phyloP scores from a whole-genome alignment of 2,888 invertebrate genomes.

The Selenia dentaria region DNA sequence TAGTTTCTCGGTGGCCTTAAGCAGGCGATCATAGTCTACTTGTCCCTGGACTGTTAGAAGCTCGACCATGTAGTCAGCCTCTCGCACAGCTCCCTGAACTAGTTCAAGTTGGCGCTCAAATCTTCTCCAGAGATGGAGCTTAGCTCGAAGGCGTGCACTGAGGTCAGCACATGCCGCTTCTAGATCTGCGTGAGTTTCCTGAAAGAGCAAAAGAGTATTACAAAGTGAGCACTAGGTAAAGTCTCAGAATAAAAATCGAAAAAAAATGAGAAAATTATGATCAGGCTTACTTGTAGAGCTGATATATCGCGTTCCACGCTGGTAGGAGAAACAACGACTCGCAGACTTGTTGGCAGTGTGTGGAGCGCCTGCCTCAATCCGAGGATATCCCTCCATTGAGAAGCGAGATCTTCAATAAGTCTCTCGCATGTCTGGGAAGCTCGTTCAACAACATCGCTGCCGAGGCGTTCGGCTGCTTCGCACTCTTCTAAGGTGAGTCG shows the following conservation, averaged over 20 bases:
- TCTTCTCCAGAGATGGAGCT: constrained; percentile 89
- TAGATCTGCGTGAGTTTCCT: constrained; percentile 90
- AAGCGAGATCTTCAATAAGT: constrained; percentile 87
- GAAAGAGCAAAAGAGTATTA: too few species aligned
- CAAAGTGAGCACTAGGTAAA: too few species aligned
- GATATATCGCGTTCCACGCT: constrained; percentile 91
- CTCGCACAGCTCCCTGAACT: constrained; percentile 92
- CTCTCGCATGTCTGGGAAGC: constrained; percentile 90
- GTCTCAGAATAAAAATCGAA: too few species aligned
- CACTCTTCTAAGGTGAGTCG: constrained; percentile 88
- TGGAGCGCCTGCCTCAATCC: constrained; percentile 90
- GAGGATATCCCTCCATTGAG: constrained; percentile 92
- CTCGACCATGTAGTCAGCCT: constrained; percentile 95
- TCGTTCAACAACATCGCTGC: constrained; percentile 91
- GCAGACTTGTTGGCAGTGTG: constrained; percentile 89
- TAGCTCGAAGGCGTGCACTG: constrained; percentile 86
- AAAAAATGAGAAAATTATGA: too few species aligned
- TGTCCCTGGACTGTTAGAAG: constrained; percentile 92
- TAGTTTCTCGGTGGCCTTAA: constrained; percentile 92
- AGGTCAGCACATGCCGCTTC: constrained; percentile 89
- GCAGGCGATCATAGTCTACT: constrained; percentile 92
- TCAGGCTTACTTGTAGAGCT: constrained; percentile 68
- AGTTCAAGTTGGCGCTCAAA: constrained; percentile 91
- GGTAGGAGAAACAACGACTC: constrained; percentile 91
- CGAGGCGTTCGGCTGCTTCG: constrained; percentile 88